Conservation (phyloP, 2,797 vertebrate genomes). For the Tarsius wallacei region DNA sequence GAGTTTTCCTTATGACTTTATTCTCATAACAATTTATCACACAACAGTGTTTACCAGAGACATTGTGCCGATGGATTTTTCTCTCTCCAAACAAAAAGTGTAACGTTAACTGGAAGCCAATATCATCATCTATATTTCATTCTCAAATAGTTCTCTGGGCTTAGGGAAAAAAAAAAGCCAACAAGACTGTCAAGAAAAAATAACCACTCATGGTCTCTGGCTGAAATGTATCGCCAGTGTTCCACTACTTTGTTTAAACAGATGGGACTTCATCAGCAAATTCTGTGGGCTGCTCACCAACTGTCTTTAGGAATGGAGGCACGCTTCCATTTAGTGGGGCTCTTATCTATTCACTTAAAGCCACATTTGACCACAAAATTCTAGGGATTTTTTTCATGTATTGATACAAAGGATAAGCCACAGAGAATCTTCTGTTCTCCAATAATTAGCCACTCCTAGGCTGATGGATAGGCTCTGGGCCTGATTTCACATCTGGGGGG, state of each 20-base stretch:
- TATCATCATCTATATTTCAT: constrained; percentile 89
- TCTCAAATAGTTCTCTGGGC: constrained; percentile 88
- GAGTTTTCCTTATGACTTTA: constrained; percentile 91
- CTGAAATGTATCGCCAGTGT: constrained; percentile 90
- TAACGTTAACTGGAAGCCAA: constrained; percentile 88
- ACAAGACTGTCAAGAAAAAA: constrained; percentile 90
- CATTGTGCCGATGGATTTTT: constrained; percentile 85
- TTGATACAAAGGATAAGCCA: constrained; percentile 86
- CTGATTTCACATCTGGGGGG: not conserved
- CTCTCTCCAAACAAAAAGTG: constrained; percentile 86
- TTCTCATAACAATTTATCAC: constrained; percentile 90
- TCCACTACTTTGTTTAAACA: constrained; percentile 91
- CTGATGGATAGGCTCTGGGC: not conserved
- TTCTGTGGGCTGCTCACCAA: constrained; percentile 91
- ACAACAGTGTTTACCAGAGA: constrained; percentile 88
- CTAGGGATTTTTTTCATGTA: constrained; percentile 84
- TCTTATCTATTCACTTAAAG: constrained; percentile 91
- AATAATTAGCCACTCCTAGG: constrained; percentile 50
- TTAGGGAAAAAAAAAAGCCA: constrained; percentile 83
- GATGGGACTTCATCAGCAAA: constrained; percentile 94
- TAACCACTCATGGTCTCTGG: constrained; percentile 89
- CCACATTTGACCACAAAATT: constrained; percentile 89
- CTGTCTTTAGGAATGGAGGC: constrained; percentile 90
- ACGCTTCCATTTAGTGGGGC: constrained; percentile 89
- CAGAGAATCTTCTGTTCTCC: constrained; percentile 84